phyloP scores from a whole-genome alignment of 1,140 invertebrate genomes.

The Zaprionus africanus region DNA sequence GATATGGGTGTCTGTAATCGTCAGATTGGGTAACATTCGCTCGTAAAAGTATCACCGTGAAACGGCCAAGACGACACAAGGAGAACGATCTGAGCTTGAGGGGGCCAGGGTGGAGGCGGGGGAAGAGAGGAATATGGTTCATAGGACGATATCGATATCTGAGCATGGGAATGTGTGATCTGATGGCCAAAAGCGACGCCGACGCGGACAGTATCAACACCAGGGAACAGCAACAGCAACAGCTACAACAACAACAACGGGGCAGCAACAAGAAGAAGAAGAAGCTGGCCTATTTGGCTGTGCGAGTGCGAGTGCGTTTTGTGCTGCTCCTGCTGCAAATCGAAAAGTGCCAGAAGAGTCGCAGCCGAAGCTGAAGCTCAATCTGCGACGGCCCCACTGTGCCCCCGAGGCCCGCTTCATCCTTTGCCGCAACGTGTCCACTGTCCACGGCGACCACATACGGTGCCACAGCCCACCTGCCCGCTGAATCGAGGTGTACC shows the following conservation, averaged over 20 bases:
- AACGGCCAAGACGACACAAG: conserved; percentile 1
- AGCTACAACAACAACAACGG: conserved; percentile 7
- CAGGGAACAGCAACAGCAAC: conserved; percentile 28
- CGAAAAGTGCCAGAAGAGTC: conserved; percentile 31
- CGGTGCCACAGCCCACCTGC: conserved; percentile 51
- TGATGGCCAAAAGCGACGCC: conserved; percentile 41
- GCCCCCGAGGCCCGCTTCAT: conserved; percentile 7
- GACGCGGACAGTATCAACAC: conserved; percentile 38
- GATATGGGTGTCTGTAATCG: conserved; percentile 62
- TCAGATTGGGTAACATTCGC: conserved; percentile 70
- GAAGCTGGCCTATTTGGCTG: conserved; percentile 56
- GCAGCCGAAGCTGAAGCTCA: conserved; percentile 10
- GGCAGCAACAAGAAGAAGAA: conserved; percentile 24
- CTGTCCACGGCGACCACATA: conserved; percentile 48
- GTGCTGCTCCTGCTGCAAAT: conserved; percentile 28
- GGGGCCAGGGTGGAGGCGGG: not conserved
- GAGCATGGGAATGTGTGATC: conserved; percentile 40
- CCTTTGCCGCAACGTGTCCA: conserved; percentile 7
- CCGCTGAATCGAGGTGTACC: conserved; percentile 12
- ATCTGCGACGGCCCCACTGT: conserved; percentile 6
- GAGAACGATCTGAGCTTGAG: not conserved
- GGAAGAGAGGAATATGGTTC: conserved; percentile 20
- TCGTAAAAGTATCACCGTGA: conserved; percentile 70
- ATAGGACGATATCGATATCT: conserved; percentile 24
- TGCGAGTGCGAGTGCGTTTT: conserved; percentile 14